Conservation (phyloP, 2,113 vertebrate genomes). For the Reinhardtius hippoglossoides region DNA sequence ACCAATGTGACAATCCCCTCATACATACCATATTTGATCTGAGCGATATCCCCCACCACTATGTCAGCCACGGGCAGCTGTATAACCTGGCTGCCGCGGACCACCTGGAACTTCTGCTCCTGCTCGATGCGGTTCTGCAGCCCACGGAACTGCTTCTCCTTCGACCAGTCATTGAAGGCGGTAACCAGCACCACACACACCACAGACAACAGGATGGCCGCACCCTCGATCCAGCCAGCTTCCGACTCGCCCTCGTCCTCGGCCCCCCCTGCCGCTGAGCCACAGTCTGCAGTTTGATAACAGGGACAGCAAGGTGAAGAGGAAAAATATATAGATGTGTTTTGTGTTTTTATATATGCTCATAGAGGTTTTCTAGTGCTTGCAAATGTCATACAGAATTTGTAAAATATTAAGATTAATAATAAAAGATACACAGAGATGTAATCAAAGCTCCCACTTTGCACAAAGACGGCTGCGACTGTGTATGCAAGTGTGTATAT, state of each 20-base stretch:
- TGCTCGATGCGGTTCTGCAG: conserved; percentile 99
- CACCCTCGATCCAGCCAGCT: conserved; percentile 98
- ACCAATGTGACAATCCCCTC: background rate
- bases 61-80: conserved; percentile 97
- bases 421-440: background rate
- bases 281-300: conserved; percentile 84
- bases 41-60: conserved; percentile 95
- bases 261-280: conserved; percentile 82
- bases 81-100: conserved; percentile 92
- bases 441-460: background rate
- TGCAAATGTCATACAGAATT: too few relatives aligned
- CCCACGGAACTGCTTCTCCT: conserved; percentile 98
- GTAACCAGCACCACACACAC: conserved; percentile 98
- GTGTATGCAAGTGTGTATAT: background rate
- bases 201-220: conserved; percentile 96
- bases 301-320: conserved; percentile 8
- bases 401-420: background rate
- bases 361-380: background rate
- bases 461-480: background rate
- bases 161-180: conserved; percentile 99
- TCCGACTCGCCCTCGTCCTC: conserved; percentile 96
- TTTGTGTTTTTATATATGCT: background rate
- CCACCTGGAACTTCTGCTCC: conserved; percentile 98
- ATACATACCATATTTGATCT: conserved; percentile 94
- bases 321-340: background rate